phyloP scores from a whole-genome alignment of 2,797 vertebrate species.

The Enteromius treurensis region DNA sequence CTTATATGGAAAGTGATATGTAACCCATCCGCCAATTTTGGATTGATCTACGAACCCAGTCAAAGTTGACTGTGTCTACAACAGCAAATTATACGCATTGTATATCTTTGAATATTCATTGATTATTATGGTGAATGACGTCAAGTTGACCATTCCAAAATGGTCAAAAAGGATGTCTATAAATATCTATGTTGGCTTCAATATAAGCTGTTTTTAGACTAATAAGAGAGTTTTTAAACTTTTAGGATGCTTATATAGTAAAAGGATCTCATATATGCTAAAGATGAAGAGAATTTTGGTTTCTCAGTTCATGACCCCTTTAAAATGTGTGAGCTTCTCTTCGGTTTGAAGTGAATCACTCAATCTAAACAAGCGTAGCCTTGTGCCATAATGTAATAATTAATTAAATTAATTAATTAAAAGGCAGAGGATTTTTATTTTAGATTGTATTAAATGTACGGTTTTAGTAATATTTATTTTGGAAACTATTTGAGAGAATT shows the following conservation, averaged over 20 bases:
- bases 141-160: too few species aligned
- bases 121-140: too few species aligned
- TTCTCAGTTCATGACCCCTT: not conserved
- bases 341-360: not conserved
- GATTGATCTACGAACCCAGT: too few species aligned
- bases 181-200: not conserved
- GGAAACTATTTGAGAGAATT: not conserved
- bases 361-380: not conserved
- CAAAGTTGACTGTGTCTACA: too few species aligned
- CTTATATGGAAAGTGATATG: too few species aligned
- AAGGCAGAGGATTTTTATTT: not conserved
- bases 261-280: not conserved
- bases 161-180: too few species aligned
- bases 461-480: not conserved
- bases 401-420: not conserved
- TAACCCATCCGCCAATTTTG: too few species aligned
- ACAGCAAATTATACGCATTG: too few species aligned
- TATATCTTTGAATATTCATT: too few species aligned
- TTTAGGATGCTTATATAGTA: not conserved
- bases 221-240: not conserved
- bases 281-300: not conserved
- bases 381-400: not conserved
- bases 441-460: not conserved
- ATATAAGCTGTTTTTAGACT: not conserved
- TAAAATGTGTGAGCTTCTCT: constrained; percentile 5